Base-by-base conservation (phyloP, 2,797 vertebrate genomes). In the Enteromius paludinosus region DNA sequence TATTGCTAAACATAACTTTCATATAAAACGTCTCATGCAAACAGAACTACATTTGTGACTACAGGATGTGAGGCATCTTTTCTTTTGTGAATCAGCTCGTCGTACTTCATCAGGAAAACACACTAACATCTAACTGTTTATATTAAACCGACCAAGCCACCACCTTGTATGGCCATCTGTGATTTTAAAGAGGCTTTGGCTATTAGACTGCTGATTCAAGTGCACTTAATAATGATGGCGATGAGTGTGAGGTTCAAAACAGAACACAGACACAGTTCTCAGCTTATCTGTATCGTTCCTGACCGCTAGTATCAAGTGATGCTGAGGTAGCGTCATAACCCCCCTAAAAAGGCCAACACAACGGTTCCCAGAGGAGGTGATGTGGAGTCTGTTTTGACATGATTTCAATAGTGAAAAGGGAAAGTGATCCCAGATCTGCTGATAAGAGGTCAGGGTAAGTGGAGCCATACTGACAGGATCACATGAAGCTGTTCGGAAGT, bases 261-360 rank as follows among this genome's bases (percentile, higher is more conserved):
- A 71, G 54, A 77, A 71, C 25, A 43, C 66, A 85, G 79, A 5
- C n/a, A n/a, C 41, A 14, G 47, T 66, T 79, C 35, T 78, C 66
- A 45, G 45, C 87, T 90, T 87, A 89, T 90, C 85, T 81, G 82
- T 20, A 64, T 28, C 41, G 80, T 89, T 83, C 83, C 70, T 78
- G 30, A 65, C 81, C 81, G 75, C 79, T 79, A 75, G 72, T 41
- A 86, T 89, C 90, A 79, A 76, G 80, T 86, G 90, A 90, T 85
- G 86, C 83, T 33, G 70, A 35, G 61, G 74, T 84, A 87, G 85
- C 84, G 85, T 84, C 85, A 68, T 35, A 59, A 70, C 78, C 47
- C 78, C 43, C 33, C 43, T 12, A 65, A 81, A 54, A 61, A 10
- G 14, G 4, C 59, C 12, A 47, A 81, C 20, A 52, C n/a, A 73